phyloP scores from a whole-genome alignment of 1,140 invertebrate species.

The Diuraphis noxia region DNA sequence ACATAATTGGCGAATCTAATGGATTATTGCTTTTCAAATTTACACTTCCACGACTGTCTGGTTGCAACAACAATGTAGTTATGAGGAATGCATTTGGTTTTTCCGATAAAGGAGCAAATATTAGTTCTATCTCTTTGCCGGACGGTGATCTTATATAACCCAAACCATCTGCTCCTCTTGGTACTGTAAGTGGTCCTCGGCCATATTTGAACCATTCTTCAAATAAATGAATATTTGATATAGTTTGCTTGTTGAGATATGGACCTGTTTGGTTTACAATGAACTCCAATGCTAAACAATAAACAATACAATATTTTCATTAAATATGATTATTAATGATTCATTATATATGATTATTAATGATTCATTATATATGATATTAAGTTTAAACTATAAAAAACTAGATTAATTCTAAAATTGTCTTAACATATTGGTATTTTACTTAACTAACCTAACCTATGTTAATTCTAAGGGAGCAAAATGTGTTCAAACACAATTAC shows the following conservation, averaged over 20 bases:
- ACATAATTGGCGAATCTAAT: slow-evolving; percentile 71
- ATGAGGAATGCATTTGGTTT: slow-evolving; percentile 71
- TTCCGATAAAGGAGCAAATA: slow-evolving; percentile 72
- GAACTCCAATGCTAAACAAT: slow-evolving; percentile 68
- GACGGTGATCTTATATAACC: slow-evolving; percentile 64
- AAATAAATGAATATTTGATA: slow-evolving; percentile 49
- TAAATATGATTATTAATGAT: too few species aligned
- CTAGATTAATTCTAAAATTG: neutral
- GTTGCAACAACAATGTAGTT: slow-evolving; percentile 73
- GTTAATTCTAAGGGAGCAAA: neutral
- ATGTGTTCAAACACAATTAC: neutral
- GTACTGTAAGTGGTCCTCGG: slow-evolving; percentile 61
- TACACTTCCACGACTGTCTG: slow-evolving; percentile 73
- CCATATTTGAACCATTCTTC: slow-evolving; percentile 59
- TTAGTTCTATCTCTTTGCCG: slow-evolving; percentile 71
- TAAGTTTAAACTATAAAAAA: too few species aligned
- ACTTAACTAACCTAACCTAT: too few species aligned
- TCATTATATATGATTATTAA: too few species aligned
- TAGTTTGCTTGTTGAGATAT: slow-evolving; percentile 58
- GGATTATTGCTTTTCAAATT: slow-evolving; percentile 73
- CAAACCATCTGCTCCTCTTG: slow-evolving; percentile 64
- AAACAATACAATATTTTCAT: neutral
- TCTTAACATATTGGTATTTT: neutral
- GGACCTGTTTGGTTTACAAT: slow-evolving; percentile 67
- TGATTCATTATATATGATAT: too few species aligned